phyloP scores from a whole-genome alignment of 2,113 vertebrate species.

The Alligator sinensis region DNA sequence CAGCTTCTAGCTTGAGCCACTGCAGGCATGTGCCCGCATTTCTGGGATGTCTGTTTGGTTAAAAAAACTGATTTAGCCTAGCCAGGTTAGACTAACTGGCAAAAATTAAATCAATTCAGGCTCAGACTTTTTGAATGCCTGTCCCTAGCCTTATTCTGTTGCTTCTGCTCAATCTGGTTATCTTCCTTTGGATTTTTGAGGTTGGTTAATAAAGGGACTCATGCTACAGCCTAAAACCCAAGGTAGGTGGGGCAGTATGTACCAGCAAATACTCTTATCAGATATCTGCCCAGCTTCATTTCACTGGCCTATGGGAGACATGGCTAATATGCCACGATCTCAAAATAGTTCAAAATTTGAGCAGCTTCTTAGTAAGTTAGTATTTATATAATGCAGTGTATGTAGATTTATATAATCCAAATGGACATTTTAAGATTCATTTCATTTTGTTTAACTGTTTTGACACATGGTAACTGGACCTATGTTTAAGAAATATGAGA shows the following conservation, averaged over 20 bases:
- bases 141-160: background rate
- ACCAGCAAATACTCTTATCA: background rate
- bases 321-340: background rate
- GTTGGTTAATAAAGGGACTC: background rate
- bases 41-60: too few species aligned
- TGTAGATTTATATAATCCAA: background rate
- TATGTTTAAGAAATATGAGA: background rate
- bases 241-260: background rate
- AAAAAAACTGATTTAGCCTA: too few species aligned
- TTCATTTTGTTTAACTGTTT: background rate
- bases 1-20: too few species aligned
- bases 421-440: background rate
- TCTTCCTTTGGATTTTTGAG: background rate
- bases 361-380: background rate
- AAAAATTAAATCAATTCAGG: too few species aligned
- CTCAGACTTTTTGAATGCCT: background rate
- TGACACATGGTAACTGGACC: background rate
- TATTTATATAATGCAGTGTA: background rate
- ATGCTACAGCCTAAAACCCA: background rate
- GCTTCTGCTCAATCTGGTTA: background rate
- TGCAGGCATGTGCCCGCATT: too few species aligned
- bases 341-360: slow-evolving; percentile 18
- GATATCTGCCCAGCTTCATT: background rate
- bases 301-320: background rate
- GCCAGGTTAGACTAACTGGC: too few species aligned